phyloP scores from a whole-genome alignment of 2,888 invertebrate species.

The Horisme vitalbata region DNA sequence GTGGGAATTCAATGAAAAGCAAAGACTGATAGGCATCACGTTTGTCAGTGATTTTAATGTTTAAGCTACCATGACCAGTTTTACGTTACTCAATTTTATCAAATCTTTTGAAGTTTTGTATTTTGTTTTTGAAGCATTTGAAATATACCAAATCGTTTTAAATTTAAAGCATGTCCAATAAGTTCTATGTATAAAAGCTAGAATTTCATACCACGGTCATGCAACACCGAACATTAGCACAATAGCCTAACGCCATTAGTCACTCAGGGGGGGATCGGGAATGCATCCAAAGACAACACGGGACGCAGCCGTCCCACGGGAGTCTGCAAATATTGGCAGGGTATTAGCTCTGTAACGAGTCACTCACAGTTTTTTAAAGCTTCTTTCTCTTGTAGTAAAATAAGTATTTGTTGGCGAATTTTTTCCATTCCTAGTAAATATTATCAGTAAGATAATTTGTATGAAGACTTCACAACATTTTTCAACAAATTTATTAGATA shows the following conservation, averaged over 20 bases:
- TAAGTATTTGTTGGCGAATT: no score
- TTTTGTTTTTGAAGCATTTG: no score
- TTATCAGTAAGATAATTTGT: no score
- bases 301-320: slow-evolving; percentile 52
- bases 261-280: slow-evolving; percentile 32
- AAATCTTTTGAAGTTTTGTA: no score
- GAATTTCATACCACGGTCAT: neutral
- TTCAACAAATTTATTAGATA: no score
- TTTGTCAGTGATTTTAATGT: slow-evolving; percentile 10
- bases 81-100: no score
- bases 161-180: no score
- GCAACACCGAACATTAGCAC: slow-evolving; percentile 19
- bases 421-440: no score
- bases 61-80: no score
- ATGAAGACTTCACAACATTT: no score
- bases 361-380: slow-evolving; percentile 48
- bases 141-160: no score
- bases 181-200: no score
- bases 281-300: slow-evolving; percentile 64
- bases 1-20: slow-evolving; percentile 18
- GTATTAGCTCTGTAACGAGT: slow-evolving; percentile 69
- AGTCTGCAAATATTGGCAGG: slow-evolving; percentile 71
- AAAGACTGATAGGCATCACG: slow-evolving; percentile 15
- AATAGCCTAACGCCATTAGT: slow-evolving; percentile 25
- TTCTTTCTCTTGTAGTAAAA: neutral